Evolutionary conservation across 35 echinoderm and acorn worm genomes (phyloP).

Genomic region (Ophioderma brevispina): DNA sequence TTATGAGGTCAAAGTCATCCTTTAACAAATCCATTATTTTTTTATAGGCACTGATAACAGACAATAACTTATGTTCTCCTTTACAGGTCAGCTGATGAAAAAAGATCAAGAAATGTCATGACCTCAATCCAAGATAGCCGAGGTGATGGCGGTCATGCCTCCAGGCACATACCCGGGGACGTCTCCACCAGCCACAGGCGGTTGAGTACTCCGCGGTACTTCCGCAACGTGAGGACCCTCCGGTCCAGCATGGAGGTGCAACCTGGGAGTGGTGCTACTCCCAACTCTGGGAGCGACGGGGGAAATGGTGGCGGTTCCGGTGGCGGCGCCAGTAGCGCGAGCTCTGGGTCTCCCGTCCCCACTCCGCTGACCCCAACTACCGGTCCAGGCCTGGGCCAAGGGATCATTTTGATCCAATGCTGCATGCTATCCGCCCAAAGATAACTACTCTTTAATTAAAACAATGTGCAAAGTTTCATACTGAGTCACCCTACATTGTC

Average conservation of each 20-base stretch:
- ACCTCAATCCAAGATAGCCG: slow-evolving; percentile 89
- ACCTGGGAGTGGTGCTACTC: slow-evolving; percentile 10
- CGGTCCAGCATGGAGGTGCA: not conserved
- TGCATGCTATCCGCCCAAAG: slow-evolving; percentile 89
- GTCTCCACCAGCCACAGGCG: slow-evolving; percentile 25
- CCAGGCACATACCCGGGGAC: slow-evolving; percentile 39
- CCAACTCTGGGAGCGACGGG: slow-evolving; percentile 30
- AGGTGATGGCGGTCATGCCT: slow-evolving; percentile 98
- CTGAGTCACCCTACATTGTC: not conserved
- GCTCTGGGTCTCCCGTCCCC: slow-evolving; percentile 8
- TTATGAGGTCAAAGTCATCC: not conserved
- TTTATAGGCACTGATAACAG: not conserved
- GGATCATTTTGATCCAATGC: slow-evolving; percentile 93
- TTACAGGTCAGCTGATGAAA: slow-evolving; percentile 81
- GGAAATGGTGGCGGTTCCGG: not conserved
- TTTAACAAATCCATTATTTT: not conserved
- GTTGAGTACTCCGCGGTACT: slow-evolving; percentile 53
- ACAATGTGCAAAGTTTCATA: not conserved
- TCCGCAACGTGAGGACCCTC: slow-evolving; percentile 30
- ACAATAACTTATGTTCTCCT: too few relatives aligned
- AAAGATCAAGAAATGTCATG: slow-evolving; percentile 93
- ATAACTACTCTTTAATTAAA: slow-evolving; percentile 59
- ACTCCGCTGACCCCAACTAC: slow-evolving; percentile 7
- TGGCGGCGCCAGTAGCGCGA: not conserved
- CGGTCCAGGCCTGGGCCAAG: slow-evolving; percentile 21